Base-by-base conservation (phyloP, 2,888 invertebrate genomes). In the Dicranocentrus wangi region DNA sequence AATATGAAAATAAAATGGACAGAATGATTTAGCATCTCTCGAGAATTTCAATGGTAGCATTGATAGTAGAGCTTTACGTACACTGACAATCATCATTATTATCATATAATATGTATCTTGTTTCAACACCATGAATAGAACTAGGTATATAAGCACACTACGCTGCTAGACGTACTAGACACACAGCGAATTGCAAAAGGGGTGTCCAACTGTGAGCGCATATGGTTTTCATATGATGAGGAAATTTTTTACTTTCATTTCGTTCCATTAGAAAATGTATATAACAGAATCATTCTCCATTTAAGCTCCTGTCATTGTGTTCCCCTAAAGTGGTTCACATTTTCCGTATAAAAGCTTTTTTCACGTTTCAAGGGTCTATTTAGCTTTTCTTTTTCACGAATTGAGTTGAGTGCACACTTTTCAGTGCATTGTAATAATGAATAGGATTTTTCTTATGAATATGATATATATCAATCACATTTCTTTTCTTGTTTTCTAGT, bases 1-100 rank as follows among this genome's bases (percentile, higher is more conserved):
- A 15, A n/a, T n/a, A 58, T 25, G 58, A 58, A 32, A 61, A 17
- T 2, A 61, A 32, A 32, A 61, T 61, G 61, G 23, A 61, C 61
- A 61, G 2, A 61, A 28, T 61, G 32, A 61, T 28, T 17, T 28
- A 61, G 61, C 2, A n/a, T 23, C 58, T 23, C 17, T 47, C n/a
- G 3, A 32, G 32, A 32, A 32, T 7, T 32, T 32, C 32, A 32
- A 32, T 32, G 32, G n/a, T 47, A 17, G 17, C 47, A 5, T 10
- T 15, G 17, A 5, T 47, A 13, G 17, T 10, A 47, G 47, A 47
- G 17, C 47, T 5, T 15, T 32, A 3, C 32, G 1, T n/a, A 23
- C 23, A 5, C 8, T 27, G 58, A 58, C 23, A 58, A 23, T 25
- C 58, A 27, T 13, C 58, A 58, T 58, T 23, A 58, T 58, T 23